A percentile compares a stretch with the other conserved stretches of the same genome.
Evolutionary conservation across 2,113 vertebrate genomes (phyloP).

Genomic region (Garra rufa): DNA sequence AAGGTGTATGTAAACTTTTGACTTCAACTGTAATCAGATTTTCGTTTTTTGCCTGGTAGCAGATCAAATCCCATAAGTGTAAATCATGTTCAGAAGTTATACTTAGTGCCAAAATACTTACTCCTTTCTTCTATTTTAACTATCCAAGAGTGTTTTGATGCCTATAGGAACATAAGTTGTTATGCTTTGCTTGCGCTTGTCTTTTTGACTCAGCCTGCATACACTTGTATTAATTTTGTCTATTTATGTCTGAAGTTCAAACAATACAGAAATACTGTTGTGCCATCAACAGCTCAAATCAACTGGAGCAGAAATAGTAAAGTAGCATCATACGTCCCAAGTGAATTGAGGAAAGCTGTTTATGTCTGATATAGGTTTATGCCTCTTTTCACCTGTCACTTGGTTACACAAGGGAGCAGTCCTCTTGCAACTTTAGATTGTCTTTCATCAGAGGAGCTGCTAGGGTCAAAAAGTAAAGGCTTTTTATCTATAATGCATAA

Average conservation of each 20-base stretch:
- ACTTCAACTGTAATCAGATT: too few species aligned
- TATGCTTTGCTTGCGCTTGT: neutral
- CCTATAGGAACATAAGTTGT: neutral
- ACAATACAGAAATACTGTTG: neutral
- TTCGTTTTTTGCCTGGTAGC: too few species aligned
- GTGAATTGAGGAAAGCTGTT: neutral
- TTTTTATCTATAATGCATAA: neutral
- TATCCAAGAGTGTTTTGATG: neutral
- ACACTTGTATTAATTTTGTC: neutral
- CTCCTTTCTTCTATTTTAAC: neutral
- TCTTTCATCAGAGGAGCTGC: neutral
- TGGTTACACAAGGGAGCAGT: neutral
- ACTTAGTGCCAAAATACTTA: neutral
- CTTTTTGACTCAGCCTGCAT: neutral
- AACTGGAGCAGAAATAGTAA: neutral
- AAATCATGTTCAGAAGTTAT: neutral
- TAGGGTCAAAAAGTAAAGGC: neutral
- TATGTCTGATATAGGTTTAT: neutral
- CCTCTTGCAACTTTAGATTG: neutral
- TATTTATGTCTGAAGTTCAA: neutral
- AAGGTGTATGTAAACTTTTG: too few species aligned
- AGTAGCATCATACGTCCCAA: neutral
- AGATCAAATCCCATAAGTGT: too few species aligned
- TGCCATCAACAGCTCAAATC: neutral
- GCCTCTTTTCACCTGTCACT: conserved; percentile 11